Evolutionary conservation across 2,888 invertebrate genomes (phyloP), one percentile per base, ranked within the genome.

Genomic region (Stenichneumon culpator): DNA sequence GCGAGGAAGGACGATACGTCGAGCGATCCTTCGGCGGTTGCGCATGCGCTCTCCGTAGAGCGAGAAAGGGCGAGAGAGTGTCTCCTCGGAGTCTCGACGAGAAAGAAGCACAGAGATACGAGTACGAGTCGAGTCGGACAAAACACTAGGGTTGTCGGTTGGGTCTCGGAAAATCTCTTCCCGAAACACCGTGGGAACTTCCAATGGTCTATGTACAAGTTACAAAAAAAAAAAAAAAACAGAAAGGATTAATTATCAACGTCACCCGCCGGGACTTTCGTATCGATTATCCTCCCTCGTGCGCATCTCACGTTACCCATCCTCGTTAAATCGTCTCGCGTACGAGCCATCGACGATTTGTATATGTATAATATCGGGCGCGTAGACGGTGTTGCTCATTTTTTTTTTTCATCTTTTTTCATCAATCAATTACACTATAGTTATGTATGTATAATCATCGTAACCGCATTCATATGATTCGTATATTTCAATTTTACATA

Each of bases 401-500:
- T 69, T 60, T 11, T 47, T 7, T 36, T 50, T 32, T 22, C 32
- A 4, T 3, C 11, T 54, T 32, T 47, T 19, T 44, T 47, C 57
- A 16, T 32, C 52, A 16, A 32, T 60, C 28, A 60, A 60, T 28
- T 28, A 60, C 32, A 50, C 52, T 75, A 22, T 52, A 28, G 36
- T 67, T 36, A 22, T 52, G 47, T 22, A 16, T 52, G 32, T 77
- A 82, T 84, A 84, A 57, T 74, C 63, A 70, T 69, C 78, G 69
- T 81, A 84, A 84, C 72, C 81, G 81, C 81, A 79, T 81, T 87
- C 86, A 86, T 86, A 86, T 86, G 87, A 86, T 86, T 87, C 86
- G 85, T 86, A 86, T 83, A 83, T 87, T 86, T 86, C 81, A 87
- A 87, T 84, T 87, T 84, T 83, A 87, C 83, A 82, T 47, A 81